Conservation (phyloP, 2,113 vertebrate species). For the Ascaphus truei region DNA sequence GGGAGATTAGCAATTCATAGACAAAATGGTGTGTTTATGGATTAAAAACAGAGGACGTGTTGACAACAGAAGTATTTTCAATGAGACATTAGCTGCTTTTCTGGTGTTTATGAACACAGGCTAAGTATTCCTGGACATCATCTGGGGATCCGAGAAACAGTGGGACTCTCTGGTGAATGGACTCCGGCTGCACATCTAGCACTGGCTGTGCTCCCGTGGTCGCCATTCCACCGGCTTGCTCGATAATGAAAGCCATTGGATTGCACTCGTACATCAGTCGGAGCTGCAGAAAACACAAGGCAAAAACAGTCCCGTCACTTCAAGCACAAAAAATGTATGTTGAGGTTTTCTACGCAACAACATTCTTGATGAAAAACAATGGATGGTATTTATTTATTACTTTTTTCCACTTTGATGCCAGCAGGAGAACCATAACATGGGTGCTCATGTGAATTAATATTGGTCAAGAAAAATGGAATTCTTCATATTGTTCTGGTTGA, state of each 20-base stretch:
- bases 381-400: no score
- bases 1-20: neutral
- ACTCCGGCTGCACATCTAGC: slow-evolving; percentile 82
- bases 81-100: slow-evolving; percentile 40
- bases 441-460: no score
- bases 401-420: no score
- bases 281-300: slow-evolving; percentile 61
- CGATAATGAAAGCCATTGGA: slow-evolving; percentile 92
- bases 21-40: neutral
- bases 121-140: slow-evolving; percentile 85
- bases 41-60: neutral
- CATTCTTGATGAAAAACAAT: no score
- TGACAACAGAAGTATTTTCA: neutral
- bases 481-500: no score
- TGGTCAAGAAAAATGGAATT: no score
- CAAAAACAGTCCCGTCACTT: neutral
- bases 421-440: no score
- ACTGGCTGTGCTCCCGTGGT: slow-evolving; percentile 82
- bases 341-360: no score
- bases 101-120: slow-evolving; percentile 79
- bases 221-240: slow-evolving; percentile 89
- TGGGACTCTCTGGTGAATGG: slow-evolving; percentile 85
- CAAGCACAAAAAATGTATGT: neutral
- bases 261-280: slow-evolving; percentile 94
- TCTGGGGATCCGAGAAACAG: slow-evolving; percentile 86